Conservation (phyloP, 2,888 invertebrate species). For the Ethmia dodecea region DNA sequence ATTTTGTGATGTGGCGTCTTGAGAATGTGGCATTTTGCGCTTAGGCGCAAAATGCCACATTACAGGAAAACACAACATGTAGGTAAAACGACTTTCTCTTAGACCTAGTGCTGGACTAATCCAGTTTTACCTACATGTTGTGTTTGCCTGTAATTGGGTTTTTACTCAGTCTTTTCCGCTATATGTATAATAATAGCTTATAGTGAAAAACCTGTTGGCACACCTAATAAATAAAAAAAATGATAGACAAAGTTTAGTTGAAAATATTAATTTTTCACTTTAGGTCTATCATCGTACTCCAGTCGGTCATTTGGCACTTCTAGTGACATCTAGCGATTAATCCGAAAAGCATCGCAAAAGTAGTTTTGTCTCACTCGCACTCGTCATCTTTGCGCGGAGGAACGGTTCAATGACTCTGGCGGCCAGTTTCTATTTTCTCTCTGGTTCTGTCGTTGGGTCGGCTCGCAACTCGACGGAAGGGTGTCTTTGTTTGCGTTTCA, state of each 20-base stretch:
- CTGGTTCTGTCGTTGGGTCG: conserved; percentile 71
- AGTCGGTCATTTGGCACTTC: conserved; percentile 5
- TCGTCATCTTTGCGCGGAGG: conserved; percentile 45
- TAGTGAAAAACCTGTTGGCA: too few species aligned
- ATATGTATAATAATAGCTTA: too few species aligned
- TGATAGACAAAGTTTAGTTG: background rate
- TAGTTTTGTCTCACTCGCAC: conserved; percentile 60
- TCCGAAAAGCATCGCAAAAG: conserved; percentile 11
- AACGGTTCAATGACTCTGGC: conserved; percentile 76
- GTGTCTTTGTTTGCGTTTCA: conserved; percentile 76
- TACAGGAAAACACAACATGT: too few species aligned
- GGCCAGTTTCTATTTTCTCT: conserved; percentile 77
- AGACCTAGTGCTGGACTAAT: too few species aligned
- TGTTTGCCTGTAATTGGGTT: too few species aligned
- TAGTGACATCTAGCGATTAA: conserved; percentile 47
- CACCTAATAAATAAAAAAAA: too few species aligned
- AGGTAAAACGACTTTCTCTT: too few species aligned
- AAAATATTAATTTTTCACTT: conserved; percentile 9
- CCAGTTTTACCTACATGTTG: too few species aligned
- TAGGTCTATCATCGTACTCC: conserved; percentile 43
- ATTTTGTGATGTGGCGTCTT: too few species aligned
- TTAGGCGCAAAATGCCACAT: too few species aligned
- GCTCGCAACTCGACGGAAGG: conserved; percentile 50
- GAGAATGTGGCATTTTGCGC: too few species aligned
- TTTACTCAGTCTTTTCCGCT: too few species aligned